phyloP scores from a whole-genome alignment of 37 sponge, comb jelly and placozoan genomes.

The Spongia lamella region DNA sequence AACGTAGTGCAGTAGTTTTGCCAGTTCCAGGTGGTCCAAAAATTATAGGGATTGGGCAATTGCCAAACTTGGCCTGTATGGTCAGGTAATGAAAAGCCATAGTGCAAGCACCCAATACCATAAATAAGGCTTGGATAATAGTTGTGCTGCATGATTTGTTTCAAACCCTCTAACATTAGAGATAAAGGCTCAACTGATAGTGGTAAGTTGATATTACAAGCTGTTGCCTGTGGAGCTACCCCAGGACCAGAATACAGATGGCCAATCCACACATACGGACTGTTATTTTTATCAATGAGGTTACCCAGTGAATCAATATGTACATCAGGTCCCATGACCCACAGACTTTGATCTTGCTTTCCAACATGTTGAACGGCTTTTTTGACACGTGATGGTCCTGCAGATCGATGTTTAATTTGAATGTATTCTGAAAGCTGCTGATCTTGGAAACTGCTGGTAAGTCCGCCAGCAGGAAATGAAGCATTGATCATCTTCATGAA shows the following conservation, averaged over 20 bases:
- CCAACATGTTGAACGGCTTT: no score
- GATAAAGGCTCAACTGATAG: not conserved
- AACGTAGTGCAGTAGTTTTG: slow-evolving; percentile 12
- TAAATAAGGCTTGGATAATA: not conserved
- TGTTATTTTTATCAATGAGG: no score
- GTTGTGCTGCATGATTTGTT: slow-evolving; percentile 7
- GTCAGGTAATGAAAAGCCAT: slow-evolving; percentile 13
- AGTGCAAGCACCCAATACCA: not conserved
- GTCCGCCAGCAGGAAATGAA: not conserved
- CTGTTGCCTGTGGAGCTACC: not conserved
- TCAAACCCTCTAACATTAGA: not conserved
- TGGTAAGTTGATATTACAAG: not conserved
- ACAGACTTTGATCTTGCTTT: no score
- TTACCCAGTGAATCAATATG: no score
- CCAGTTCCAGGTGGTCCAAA: slow-evolving; percentile 10
- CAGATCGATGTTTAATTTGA: not conserved
- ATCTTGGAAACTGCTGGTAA: slow-evolving; percentile 7
- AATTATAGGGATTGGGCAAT: not conserved
- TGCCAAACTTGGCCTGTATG: not conserved
- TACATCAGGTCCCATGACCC: no score
- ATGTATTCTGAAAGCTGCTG: slow-evolving; percentile 2
- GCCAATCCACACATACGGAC: no score
- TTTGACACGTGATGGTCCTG: not conserved
- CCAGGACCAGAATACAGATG: no score
- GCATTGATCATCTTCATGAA: slow-evolving; percentile 2